Evolutionary conservation across 2,797 vertebrate genomes (phyloP).

Genomic region (Chelidonichthys spinosus): DNA sequence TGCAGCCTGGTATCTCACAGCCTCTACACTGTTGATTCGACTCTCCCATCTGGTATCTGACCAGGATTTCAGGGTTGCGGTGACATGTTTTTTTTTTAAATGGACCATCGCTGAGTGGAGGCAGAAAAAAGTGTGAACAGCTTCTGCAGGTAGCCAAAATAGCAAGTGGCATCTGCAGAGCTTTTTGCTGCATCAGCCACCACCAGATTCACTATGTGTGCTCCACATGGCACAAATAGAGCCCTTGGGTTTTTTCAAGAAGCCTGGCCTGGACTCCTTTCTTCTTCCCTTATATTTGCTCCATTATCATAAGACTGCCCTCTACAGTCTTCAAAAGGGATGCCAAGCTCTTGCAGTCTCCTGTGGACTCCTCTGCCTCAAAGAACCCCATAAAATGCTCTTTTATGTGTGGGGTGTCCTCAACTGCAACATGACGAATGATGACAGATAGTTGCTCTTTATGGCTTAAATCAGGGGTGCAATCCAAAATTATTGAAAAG

Average conservation of each 20-base stretch:
- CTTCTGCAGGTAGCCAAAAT: conserved; percentile 22
- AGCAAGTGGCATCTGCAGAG: conserved; percentile 11
- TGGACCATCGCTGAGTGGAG: not conserved
- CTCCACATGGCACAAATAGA: conserved; percentile 4
- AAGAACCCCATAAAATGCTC: too few relatives aligned
- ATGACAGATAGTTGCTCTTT: conserved; percentile 22
- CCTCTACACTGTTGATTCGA: not conserved
- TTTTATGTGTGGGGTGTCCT: too few relatives aligned
- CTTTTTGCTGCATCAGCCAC: conserved; percentile 20
- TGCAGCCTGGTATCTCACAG: not conserved
- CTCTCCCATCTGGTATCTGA: not conserved
- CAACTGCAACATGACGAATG: too few relatives aligned
- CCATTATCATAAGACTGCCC: too few relatives aligned
- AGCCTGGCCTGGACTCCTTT: too few relatives aligned
- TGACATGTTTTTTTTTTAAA: not conserved
- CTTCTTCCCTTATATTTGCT: too few relatives aligned
- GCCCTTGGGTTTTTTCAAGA: not conserved
- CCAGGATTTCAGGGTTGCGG: not conserved
- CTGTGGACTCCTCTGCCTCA: too few relatives aligned
- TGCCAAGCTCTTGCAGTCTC: too few relatives aligned
- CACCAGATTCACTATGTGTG: not conserved
- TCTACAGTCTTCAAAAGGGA: too few relatives aligned
- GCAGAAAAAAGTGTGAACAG: not conserved
- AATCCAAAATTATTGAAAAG: conserved; percentile 16
- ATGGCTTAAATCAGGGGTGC: conserved; percentile 34